Conservation (phyloP, 2,797 vertebrate species). For the Anniella stebbinsi region DNA sequence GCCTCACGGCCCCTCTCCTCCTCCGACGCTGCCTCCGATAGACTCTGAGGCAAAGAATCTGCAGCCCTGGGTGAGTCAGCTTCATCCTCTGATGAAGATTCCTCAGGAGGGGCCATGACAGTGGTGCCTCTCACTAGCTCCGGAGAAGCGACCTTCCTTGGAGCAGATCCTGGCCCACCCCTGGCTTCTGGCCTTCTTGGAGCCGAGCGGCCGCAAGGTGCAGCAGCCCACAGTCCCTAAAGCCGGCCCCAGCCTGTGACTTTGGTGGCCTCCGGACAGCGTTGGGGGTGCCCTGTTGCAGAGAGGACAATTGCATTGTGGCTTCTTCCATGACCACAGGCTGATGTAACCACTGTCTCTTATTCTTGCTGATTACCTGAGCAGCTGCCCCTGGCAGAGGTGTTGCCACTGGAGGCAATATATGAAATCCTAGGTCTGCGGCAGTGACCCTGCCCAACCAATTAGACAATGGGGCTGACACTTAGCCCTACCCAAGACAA, state of each 20-base stretch:
- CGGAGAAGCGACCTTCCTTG: no score
- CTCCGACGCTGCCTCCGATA: no score
- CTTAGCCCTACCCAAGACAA: not conserved
- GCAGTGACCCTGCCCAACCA: not conserved
- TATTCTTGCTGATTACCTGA: constrained; percentile 35
- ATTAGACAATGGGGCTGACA: constrained; percentile 26
- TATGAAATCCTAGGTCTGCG: constrained; percentile 6
- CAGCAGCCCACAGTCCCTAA: constrained; percentile 45
- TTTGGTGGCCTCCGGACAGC: constrained; percentile 12
- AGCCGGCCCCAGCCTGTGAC: constrained; percentile 27
- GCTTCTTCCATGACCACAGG: not conserved
- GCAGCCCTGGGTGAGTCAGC: no score
- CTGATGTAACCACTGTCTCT: not conserved
- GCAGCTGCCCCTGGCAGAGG: not conserved
- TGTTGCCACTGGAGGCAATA: not conserved
- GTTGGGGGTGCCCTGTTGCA: no score
- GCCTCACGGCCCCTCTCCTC: no score
- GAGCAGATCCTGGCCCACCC: no score
- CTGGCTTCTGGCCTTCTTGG: constrained; percentile 50
- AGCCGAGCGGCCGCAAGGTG: constrained; percentile 44
- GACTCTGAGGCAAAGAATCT: no score
- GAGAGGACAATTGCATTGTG: not conserved
- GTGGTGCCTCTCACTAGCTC: no score
- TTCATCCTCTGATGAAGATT: no score
- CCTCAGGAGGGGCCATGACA: no score